Percentiles rank a stretch among this genome's conserved stretches.
Conservation (phyloP, 2,797 vertebrate species). For the Tenualosa thibaudeaui region DNA sequence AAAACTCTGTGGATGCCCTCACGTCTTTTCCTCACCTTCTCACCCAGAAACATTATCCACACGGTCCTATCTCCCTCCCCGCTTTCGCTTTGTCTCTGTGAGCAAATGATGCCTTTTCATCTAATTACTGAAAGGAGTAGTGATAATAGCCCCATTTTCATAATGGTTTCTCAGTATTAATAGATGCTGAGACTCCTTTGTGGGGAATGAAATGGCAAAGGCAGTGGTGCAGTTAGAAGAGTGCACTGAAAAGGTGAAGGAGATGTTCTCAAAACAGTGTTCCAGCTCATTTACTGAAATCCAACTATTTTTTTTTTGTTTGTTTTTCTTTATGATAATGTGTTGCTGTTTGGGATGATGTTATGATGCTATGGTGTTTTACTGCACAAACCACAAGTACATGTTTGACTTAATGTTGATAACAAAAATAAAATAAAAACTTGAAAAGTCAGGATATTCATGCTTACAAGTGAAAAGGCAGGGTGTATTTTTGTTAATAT, state of each 20-base stretch:
- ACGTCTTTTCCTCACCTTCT: neutral
- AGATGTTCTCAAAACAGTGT: neutral
- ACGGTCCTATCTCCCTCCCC: neutral
- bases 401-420: neutral
- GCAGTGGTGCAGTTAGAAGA: neutral
- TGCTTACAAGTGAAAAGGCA: neutral
- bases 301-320: neutral
- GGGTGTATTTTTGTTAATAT: neutral
- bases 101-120: slow-evolving; percentile 1
- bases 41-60: neutral
- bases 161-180: slow-evolving; percentile 20
- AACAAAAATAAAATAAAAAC: neutral
- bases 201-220: neutral
- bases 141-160: slow-evolving; percentile 12
- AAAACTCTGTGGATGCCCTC: neutral
- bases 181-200: slow-evolving; percentile 8
- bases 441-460: neutral
- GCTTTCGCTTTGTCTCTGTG: neutral
- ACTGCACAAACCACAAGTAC: neutral
- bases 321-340: neutral
- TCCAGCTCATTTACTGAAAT: slow-evolving; percentile 10
- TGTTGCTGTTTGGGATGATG: neutral
- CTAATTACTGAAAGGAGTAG: slow-evolving; percentile 23
- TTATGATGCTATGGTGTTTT: neutral
- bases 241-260: neutral